These are phyloP conservation scores for Enteromius viviparus DNA, from an alignment of 2,797 vertebrate genomes.

Conservation along the genomic window DNA sequence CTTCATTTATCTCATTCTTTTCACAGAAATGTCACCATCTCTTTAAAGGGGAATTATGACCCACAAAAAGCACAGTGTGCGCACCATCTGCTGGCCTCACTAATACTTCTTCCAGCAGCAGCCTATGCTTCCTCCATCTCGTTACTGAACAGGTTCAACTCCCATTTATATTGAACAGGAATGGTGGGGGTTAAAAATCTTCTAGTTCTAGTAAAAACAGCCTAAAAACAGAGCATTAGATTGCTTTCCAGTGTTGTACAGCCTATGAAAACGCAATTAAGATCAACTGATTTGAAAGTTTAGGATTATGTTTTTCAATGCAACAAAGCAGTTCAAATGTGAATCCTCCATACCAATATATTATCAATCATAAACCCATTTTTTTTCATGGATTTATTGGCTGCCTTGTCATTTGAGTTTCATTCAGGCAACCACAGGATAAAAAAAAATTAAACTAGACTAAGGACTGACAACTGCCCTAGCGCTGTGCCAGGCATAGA, in stretches of 20 bases:
- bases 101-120: background rate
- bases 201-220: background rate
- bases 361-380: background rate
- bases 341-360: background rate
- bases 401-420: background rate
- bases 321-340: background rate
- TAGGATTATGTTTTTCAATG: background rate
- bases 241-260: background rate
- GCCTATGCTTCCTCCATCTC: background rate
- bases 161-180: background rate
- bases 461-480: background rate
- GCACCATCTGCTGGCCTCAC: conserved; percentile 22
- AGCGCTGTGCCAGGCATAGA: conserved; percentile 8
- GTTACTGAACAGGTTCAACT: background rate
- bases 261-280: background rate
- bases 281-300: background rate
- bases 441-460: background rate
- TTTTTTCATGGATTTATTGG: background rate
- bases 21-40: background rate
- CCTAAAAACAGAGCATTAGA: background rate
- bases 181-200: background rate
- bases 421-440: background rate
- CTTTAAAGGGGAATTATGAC: background rate
- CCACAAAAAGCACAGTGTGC: background rate
- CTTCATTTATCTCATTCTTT: background rate